phyloP scores from a whole-genome alignment of 2,113 vertebrate genomes.

The Athene cunicularia region DNA sequence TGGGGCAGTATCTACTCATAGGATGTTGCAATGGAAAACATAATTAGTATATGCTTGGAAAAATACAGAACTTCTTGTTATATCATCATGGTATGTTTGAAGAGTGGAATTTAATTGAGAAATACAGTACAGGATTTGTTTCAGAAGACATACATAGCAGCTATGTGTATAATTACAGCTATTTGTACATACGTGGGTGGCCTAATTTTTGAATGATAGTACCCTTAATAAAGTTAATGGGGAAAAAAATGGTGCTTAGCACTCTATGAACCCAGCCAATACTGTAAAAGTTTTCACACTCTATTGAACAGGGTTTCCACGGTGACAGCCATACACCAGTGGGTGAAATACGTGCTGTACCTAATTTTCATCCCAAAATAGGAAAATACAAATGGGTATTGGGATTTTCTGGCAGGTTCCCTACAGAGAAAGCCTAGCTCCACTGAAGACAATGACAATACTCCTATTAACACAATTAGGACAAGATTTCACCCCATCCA shows the following conservation, averaged over 20 bases:
- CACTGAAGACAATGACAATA: not conserved
- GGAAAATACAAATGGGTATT: constrained; percentile 5
- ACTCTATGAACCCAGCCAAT: not conserved
- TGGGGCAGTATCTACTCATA: not conserved
- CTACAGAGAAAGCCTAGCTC: not conserved
- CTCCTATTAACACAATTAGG: not conserved
- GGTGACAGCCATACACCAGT: not conserved
- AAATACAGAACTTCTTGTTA: not conserved
- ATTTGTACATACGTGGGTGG: not conserved
- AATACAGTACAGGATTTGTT: not conserved
- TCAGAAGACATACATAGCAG: not conserved
- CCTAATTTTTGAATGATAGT: constrained; percentile 25
- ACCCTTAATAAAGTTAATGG: constrained; percentile 31
- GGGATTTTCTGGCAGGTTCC: constrained; percentile 30
- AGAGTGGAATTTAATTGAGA: constrained; percentile 3
- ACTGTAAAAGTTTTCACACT: constrained; percentile 42
- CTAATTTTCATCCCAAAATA: constrained; percentile 27
- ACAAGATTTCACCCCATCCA: not conserved
- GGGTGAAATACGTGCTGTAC: not conserved
- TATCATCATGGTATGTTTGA: not conserved
- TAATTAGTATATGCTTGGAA: constrained; percentile 6
- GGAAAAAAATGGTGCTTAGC: not conserved
- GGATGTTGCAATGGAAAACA: constrained; percentile 10
- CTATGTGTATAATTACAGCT: not conserved
- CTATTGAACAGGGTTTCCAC: constrained; percentile 37